Percentiles rank a stretch among this genome's conserved stretches.
Evolutionary conservation across 2,888 invertebrate species (phyloP).

Genomic region (Carabus problematicus): DNA sequence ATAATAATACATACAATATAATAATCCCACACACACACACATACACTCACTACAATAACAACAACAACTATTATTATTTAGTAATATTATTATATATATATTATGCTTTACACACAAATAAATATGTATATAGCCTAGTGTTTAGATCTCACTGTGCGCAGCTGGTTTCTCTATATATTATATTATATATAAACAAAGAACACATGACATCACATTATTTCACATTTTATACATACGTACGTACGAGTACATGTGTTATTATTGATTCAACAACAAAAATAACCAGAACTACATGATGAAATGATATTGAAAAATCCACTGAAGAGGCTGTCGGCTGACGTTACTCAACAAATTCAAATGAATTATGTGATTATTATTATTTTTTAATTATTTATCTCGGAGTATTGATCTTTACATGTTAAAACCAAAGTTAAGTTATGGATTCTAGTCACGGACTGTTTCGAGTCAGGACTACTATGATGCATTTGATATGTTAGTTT

Average conservation of each 20-base stretch:
- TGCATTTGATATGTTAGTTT: conserved; percentile 39
- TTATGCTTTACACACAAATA: conserved; percentile 30
- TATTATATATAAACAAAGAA: too few relatives aligned
- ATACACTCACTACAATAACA: too few relatives aligned
- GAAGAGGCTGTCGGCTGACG: conserved; percentile 27
- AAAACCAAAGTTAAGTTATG: conserved; percentile 40
- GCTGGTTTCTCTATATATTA: conserved; percentile 15
- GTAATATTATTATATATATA: conserved; percentile 12
- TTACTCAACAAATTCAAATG: conserved; percentile 14
- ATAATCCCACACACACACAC: neutral
- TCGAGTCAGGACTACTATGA: conserved; percentile 30
- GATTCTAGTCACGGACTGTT: conserved; percentile 40
- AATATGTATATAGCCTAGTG: conserved; percentile 39
- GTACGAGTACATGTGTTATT: neutral
- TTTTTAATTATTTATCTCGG: conserved; percentile 16
- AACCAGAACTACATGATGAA: conserved; percentile 11
- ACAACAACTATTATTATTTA: too few relatives aligned
- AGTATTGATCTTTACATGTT: conserved; percentile 31
- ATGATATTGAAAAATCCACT: conserved; percentile 4
- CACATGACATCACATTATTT: too few relatives aligned
- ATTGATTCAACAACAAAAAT: neutral
- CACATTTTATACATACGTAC: too few relatives aligned
- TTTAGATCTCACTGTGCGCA: conserved; percentile 32
- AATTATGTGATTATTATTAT: conserved; percentile 36
- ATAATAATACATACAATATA: too few relatives aligned